Conservation (phyloP, 2,113 vertebrate genomes). For the Stictonetta naevosa region DNA sequence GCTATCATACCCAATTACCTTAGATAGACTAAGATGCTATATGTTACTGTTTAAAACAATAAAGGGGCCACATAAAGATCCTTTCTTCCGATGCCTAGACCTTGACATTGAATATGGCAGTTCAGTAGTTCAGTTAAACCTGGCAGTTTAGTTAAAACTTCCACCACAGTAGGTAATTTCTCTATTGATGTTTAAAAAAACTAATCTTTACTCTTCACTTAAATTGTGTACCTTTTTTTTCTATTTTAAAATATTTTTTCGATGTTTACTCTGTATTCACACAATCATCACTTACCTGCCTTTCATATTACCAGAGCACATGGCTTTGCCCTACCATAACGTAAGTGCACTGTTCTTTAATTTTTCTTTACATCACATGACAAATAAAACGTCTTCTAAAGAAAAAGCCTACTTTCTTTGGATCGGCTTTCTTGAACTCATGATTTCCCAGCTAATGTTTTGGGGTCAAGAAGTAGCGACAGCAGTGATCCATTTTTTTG, state of each 20-base stretch:
- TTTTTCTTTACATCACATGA: neutral
- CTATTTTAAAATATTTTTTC: neutral
- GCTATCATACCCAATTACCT: neutral
- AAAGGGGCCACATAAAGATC: neutral
- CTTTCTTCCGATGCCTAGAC: neutral
- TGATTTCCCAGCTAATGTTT: neutral
- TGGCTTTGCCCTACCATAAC: neutral
- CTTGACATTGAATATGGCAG: too few relatives aligned
- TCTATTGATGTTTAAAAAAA: neutral
- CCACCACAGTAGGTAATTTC: neutral
- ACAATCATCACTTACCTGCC: neutral
- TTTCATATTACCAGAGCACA: neutral
- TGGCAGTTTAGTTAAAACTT: neutral
- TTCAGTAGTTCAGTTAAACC: too few relatives aligned
- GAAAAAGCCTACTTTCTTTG: neutral
- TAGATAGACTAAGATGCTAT: neutral
- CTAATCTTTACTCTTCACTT: neutral
- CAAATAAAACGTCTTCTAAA: neutral
- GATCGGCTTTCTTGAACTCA: neutral
- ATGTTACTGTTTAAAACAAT: neutral
- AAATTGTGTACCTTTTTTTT: neutral
- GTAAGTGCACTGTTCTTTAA: neutral
- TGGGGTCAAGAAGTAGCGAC: neutral
- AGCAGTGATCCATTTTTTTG: neutral
- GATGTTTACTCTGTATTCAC: neutral